phyloP scores from a whole-genome alignment of 2,888 invertebrate genomes.

The Drosophila phalerata region DNA sequence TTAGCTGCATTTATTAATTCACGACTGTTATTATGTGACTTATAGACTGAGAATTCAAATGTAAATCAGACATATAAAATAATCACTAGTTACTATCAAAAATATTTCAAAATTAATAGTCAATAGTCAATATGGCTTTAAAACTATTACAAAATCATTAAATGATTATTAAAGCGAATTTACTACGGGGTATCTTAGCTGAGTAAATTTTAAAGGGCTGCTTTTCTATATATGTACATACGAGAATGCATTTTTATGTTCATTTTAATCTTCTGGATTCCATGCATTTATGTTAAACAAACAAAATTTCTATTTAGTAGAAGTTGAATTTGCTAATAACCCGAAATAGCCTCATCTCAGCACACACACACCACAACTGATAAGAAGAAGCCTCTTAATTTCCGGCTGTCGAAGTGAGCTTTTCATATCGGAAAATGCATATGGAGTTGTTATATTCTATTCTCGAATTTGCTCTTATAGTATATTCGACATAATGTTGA shows the following conservation, averaged over 20 bases:
- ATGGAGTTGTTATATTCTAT: background rate
- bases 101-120: no score
- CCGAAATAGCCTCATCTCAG: background rate
- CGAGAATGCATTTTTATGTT: no score
- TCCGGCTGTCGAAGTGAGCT: slow-evolving; percentile 7
- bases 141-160: no score
- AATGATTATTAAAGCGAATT: no score
- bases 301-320: slow-evolving; percentile 1
- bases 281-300: background rate
- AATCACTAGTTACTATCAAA: no score
- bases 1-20: no score
- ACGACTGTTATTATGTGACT: no score
- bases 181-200: no score
- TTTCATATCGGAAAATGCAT: background rate
- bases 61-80: no score
- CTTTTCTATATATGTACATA: background rate
- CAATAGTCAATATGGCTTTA: no score
- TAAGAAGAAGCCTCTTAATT: slow-evolving; percentile 3
- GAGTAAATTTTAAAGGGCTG: background rate
- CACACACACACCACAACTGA: background rate
- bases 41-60: no score
- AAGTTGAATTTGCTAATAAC: background rate
- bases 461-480: background rate
- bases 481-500: slow-evolving; percentile 2
- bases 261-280: background rate